Evolutionary conservation across 2,113 vertebrate species (phyloP).

Genomic region (Mionectes macconnelli): DNA sequence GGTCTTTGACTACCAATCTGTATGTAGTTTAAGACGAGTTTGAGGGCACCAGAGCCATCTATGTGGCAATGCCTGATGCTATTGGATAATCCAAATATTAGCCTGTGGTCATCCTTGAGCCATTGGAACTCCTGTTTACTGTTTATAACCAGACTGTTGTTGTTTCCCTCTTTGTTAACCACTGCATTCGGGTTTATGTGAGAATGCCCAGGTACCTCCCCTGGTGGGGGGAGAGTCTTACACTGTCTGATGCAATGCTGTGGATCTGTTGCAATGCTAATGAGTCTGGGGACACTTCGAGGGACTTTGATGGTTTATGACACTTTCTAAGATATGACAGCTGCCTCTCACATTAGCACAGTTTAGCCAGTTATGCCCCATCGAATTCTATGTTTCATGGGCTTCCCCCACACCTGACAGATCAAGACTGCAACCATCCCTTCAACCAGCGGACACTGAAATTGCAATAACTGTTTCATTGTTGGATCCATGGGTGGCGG

Average conservation of each 20-base stretch:
- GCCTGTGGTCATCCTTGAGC: not conserved
- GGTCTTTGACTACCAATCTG: not conserved
- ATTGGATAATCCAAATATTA: not conserved
- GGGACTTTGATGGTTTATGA: not conserved
- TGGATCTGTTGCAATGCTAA: no score
- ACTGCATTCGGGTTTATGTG: not conserved
- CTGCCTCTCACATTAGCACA: no score
- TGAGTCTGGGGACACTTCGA: not conserved
- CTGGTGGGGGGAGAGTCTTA: not conserved
- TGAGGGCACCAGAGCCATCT: not conserved
- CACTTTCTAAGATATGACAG: no score
- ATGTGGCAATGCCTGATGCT: not conserved
- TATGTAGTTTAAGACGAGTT: not conserved
- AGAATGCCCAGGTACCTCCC: not conserved
- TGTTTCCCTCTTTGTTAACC: not conserved
- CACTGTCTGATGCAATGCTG: not conserved
- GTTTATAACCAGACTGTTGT: not conserved
- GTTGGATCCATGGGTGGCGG: not conserved
- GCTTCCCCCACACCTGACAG: not conserved
- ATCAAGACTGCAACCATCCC: not conserved
- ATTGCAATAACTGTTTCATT: not conserved
- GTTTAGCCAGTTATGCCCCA: no score
- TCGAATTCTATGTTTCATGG: not conserved
- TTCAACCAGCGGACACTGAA: fast-evolving
- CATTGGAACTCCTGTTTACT: not conserved